Conservation (phyloP, 2,797 vertebrate genomes). For the Sebastes hubbsi region DNA sequence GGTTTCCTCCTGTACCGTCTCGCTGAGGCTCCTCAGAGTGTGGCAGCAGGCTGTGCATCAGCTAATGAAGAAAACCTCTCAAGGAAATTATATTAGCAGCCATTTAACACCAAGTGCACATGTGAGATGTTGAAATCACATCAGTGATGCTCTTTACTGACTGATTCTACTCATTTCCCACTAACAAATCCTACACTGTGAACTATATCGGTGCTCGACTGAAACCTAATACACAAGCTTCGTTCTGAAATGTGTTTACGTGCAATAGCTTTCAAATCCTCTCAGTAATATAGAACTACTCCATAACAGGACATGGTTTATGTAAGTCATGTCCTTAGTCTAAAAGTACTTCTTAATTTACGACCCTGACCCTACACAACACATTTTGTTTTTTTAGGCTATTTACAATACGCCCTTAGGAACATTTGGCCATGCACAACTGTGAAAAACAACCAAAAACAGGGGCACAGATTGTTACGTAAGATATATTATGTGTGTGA, state of each 20-base stretch:
- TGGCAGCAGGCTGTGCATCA: not conserved
- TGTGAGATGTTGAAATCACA: not conserved
- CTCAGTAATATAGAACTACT: not conserved
- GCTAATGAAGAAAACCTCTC: not conserved
- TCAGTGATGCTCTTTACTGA: not conserved
- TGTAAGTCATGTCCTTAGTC: constrained; percentile 43
- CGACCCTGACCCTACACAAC: constrained; percentile 31
- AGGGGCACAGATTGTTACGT: constrained; percentile 41
- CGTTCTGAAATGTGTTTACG: not conserved
- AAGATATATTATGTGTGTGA: constrained; percentile 58
- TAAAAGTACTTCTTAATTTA: constrained; percentile 36
- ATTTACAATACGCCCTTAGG: constrained; percentile 47
- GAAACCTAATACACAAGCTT: not conserved
- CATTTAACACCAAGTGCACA: not conserved
- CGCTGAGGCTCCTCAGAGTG: not conserved
- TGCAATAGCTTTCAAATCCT: not conserved
- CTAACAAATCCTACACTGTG: too few relatives aligned
- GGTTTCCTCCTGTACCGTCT: constrained; percentile 23
- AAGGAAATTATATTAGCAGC: not conserved
- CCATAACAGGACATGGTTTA: constrained; percentile 18
- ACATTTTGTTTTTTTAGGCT: constrained; percentile 53
- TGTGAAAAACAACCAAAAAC: constrained; percentile 53
- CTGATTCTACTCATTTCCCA: not conserved
- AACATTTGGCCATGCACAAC: constrained; percentile 36
- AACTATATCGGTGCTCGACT: not conserved